A percentile compares a stretch with the other conserved stretches of the same genome.
phyloP scores from a whole-genome alignment of 2,888 invertebrate species.

The Clostera curtula region DNA sequence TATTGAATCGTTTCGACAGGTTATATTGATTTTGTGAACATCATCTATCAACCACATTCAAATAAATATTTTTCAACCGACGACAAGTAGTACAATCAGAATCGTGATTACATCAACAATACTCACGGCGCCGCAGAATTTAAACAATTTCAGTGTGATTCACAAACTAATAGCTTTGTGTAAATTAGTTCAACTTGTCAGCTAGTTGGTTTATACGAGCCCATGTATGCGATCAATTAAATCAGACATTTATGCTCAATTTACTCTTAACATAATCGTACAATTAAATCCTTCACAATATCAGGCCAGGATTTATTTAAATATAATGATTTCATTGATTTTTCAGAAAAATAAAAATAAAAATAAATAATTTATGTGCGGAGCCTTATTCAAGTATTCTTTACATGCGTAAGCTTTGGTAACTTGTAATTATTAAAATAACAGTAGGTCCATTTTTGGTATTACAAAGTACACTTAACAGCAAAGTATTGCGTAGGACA shows the following conservation, averaged over 20 bases:
- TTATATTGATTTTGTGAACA: conserved; percentile 6
- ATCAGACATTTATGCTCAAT: too few relatives aligned
- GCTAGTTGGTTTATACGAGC: too few relatives aligned
- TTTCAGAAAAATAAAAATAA: too few relatives aligned
- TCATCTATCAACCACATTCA: conserved; percentile 1
- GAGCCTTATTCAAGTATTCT: conserved; percentile 22
- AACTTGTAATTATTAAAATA: conserved; percentile 58
- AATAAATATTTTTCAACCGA: conserved; percentile 1
- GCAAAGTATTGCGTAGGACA: conserved; percentile 33
- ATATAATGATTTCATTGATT: too few relatives aligned
- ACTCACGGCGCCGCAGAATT: conserved; percentile 6
- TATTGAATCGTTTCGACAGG: conserved; percentile 31
- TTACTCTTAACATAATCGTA: too few relatives aligned
- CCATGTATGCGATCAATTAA: too few relatives aligned
- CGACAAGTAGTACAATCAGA: background rate
- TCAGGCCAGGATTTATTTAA: too few relatives aligned
- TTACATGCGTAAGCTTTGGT: conserved; percentile 54
- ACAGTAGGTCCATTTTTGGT: conserved; percentile 38
- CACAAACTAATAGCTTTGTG: background rate
- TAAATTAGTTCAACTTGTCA: too few relatives aligned
- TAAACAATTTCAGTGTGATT: background rate
- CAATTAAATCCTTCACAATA: too few relatives aligned
- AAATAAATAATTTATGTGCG: conserved; percentile 10
- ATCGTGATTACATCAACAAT: background rate
- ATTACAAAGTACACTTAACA: conserved; percentile 8